Percentiles rank a stretch among this genome's conserved stretches.
Evolutionary conservation across 1,140 invertebrate species (phyloP).

Genomic region (Drosophila rhopaloa): DNA sequence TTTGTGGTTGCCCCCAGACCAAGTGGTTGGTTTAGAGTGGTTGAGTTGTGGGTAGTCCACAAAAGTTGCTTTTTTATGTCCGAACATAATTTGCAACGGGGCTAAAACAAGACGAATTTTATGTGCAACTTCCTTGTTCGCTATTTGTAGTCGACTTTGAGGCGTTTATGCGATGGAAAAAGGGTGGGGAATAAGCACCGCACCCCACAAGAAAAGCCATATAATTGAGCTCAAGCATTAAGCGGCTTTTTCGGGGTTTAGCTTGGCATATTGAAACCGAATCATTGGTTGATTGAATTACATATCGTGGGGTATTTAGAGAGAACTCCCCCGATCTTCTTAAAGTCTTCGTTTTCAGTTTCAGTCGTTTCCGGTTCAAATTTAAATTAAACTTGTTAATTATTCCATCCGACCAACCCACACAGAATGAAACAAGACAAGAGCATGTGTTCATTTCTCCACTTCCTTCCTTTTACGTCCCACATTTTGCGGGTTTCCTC

Average conservation of each 20-base stretch:
- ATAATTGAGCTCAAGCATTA: slow-evolving; percentile 78
- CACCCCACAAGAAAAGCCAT: slow-evolving; percentile 60
- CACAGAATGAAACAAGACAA: slow-evolving; percentile 20
- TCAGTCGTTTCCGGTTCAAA: slow-evolving; percentile 67
- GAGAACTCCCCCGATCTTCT: slow-evolving; percentile 17
- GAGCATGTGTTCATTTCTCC: slow-evolving; percentile 53
- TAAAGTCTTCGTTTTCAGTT: slow-evolving; percentile 40
- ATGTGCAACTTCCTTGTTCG: slow-evolving; percentile 39
- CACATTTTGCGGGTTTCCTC: slow-evolving; percentile 73
- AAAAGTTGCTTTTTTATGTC: slow-evolving; percentile 52
- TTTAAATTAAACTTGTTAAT: slow-evolving; percentile 81
- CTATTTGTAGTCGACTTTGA: slow-evolving; percentile 68
- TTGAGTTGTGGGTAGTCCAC: slow-evolving; percentile 19
- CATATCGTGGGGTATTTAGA: slow-evolving; percentile 7
- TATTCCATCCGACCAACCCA: slow-evolving; percentile 48
- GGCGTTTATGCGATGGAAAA: slow-evolving; percentile 45
- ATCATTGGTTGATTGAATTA: slow-evolving; percentile 72
- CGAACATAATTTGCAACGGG: slow-evolving; percentile 56
- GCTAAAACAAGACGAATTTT: slow-evolving; percentile 40
- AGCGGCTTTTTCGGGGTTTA: slow-evolving; percentile 60
- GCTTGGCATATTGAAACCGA: slow-evolving; percentile 28
- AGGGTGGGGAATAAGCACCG: not conserved
- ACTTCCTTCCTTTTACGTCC: slow-evolving; percentile 33
- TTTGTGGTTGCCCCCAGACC: slow-evolving; percentile 55
- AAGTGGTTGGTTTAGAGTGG: slow-evolving; percentile 29